Base-by-base conservation (phyloP, 2,888 invertebrate genomes). In the Phaedon cochleariae region DNA sequence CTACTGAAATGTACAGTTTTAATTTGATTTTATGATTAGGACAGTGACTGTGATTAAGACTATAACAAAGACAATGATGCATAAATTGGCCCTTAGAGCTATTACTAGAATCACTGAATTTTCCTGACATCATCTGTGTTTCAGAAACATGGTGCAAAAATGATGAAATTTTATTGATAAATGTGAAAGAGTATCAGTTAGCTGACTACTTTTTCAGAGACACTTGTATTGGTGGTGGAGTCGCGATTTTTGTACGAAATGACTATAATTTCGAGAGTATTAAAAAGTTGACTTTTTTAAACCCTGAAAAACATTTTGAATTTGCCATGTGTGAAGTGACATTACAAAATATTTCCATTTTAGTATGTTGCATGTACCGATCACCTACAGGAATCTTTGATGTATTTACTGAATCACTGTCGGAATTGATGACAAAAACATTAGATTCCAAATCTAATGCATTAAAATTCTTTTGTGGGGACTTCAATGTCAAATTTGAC, bases 241-340 rank as follows among this genome's bases (percentile, higher is more conserved):
- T 51, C 1, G 51, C 51, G n/a, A 51, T 51, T n/a, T 51, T 51
- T 22, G 51, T 51, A n/a, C 21, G 26, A 51, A 51, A 20, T 51
- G 20, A 12, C 15, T 26, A 51, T 20, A 26, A 22, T 22, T 51
- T 10, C 22, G 21, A 29, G 29, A 29, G 29, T 29, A 29, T 29
- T 29, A 29, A 29, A 29, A 29, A 29, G 7, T 7, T 29, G 29
- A 6, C 29, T 29, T 29, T 29, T 29, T 29, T 29, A 29, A 29
- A 29, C 29, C 7, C 29, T 29, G 29, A 29, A 7, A 29, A 29
- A 29, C 4, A 29, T 29, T 29, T 29, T 29, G 29, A 29, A 29
- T 29, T 29, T 15, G 29, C n/a, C 31, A 54, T 12, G n/a, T 54
- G 54, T n/a, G 9, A 54, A 7, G 37, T 55, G 55, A 37, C 17